Base-by-base conservation (phyloP, 2,888 invertebrate species). In the Tanytarsus gracilentus region DNA sequence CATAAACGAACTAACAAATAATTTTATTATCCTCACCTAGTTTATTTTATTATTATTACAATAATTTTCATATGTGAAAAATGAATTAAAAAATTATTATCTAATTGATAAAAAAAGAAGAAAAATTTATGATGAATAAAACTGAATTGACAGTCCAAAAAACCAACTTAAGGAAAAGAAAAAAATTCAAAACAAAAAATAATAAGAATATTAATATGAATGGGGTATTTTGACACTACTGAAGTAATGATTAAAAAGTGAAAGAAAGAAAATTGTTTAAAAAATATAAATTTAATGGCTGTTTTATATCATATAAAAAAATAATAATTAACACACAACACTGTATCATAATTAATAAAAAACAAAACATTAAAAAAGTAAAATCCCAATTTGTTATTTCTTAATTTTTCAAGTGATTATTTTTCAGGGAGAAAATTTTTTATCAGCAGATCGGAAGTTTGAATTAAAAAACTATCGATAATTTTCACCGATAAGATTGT, bases 211-310 rank as follows among this genome's bases (percentile, higher is more conserved):
- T 9, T 29, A 4, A 25, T 30, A 29, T 29, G 14, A 51, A 30
- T 30, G 30, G 51, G 51, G 26, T 52, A 30, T 51, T 52, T 52
- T 52, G 52, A 52, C n/a, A n/a, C 21, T 44, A 51, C 11, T 9
- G 30, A 6, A 21, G 25, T 48, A 18, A 29, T 25, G 30, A 51
- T 9, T 25, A 51, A 29, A 51, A 48, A 48, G 16, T 8, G 23
- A 48, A 48, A 23, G 18, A 40, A 53, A 30, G 14, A 50, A 29
- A 49, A 60, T 25, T 36, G 33, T 50, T 60, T 27, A 48, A 33
- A 55, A 60, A 36, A 60, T 30, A 48, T 50, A 60, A 25, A 23
- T 50, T 40, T 60, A 60, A 60, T 60, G 60, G 60, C 60, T 60
- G 60, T 60, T 60, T 60, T 60, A 60, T 60, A 60, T 60, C 29